phyloP scores from a whole-genome alignment of 2,797 vertebrate genomes.

The Amazona finschi region DNA sequence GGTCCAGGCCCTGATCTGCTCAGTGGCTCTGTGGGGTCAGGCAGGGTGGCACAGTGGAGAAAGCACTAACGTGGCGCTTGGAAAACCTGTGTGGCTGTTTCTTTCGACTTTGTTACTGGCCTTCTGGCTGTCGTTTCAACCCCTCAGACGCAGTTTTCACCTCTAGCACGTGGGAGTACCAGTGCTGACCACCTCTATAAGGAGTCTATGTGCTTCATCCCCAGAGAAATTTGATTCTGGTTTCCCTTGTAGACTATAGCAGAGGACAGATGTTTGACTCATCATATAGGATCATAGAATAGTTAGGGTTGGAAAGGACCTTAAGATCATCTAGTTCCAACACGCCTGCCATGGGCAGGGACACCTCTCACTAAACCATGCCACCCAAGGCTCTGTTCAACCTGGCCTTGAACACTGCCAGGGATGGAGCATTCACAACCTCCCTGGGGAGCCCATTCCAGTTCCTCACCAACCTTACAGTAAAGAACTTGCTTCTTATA shows the following conservation, averaged over 20 bases:
- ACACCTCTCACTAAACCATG: not conserved
- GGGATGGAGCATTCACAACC: not conserved
- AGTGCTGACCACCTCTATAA: not conserved
- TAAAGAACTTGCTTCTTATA: not conserved
- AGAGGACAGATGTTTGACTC: not conserved
- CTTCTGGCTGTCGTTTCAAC: not conserved
- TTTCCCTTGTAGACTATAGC: not conserved
- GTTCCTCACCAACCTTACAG: not conserved
- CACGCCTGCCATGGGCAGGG: not conserved
- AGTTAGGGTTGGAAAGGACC: not conserved
- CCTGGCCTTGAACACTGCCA: not conserved
- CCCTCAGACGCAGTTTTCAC: not conserved
- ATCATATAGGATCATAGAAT: not conserved
- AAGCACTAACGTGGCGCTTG: not conserved
- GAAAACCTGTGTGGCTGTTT: not conserved
- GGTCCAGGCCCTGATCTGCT: not conserved
- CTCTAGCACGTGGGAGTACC: rapidly evolving
- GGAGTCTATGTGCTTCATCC: not conserved
- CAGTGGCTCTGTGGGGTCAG: not conserved
- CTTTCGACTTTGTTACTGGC: not conserved
- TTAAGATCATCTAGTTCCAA: not conserved
- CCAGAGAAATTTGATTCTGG: not conserved
- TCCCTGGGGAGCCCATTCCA: not conserved
- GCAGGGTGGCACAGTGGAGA: not conserved
- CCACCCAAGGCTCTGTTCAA: not conserved